Percentiles rank a stretch among this genome's conserved stretches.
phyloP scores from a whole-genome alignment of 2,797 vertebrate genomes.

The Alauda arvensis region DNA sequence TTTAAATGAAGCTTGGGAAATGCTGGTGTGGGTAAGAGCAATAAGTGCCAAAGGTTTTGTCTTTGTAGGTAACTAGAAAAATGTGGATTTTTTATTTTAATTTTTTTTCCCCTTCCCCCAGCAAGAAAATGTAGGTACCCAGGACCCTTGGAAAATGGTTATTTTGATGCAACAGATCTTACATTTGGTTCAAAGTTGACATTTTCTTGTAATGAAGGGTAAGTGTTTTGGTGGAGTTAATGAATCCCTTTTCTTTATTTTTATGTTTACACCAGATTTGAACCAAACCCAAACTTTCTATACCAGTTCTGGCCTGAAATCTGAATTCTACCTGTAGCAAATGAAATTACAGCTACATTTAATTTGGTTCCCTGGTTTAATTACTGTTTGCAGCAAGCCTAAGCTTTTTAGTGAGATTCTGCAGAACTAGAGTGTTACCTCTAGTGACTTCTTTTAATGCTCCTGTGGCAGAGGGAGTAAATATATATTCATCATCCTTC shows the following conservation, averaged over 20 bases:
- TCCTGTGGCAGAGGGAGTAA: not conserved
- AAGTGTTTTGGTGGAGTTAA: constrained; percentile 19
- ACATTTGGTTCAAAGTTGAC: constrained; percentile 37
- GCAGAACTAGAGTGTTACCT: not conserved
- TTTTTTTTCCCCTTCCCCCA: not conserved
- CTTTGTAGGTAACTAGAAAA: not conserved
- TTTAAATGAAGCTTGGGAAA: not conserved
- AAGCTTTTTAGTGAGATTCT: not conserved
- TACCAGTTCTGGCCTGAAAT: not conserved
- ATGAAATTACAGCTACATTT: not conserved
- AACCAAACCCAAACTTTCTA: not conserved
- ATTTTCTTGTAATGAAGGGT: constrained; percentile 64
- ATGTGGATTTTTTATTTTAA: not conserved
- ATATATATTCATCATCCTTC: not conserved
- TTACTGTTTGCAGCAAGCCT: not conserved
- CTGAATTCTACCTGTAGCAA: not conserved
- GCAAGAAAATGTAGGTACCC: constrained; percentile 48
- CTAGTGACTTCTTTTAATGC: not conserved
- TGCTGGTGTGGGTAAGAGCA: not conserved
- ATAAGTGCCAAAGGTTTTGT: not conserved
- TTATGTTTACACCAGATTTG: not conserved
- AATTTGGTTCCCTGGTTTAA: not conserved
- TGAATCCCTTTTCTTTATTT: not conserved
- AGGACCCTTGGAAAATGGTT: constrained; percentile 22
- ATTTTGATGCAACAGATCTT: not conserved